Conservation (phyloP, 1,140 invertebrate species). For the Zaprionus lachaisei region DNA sequence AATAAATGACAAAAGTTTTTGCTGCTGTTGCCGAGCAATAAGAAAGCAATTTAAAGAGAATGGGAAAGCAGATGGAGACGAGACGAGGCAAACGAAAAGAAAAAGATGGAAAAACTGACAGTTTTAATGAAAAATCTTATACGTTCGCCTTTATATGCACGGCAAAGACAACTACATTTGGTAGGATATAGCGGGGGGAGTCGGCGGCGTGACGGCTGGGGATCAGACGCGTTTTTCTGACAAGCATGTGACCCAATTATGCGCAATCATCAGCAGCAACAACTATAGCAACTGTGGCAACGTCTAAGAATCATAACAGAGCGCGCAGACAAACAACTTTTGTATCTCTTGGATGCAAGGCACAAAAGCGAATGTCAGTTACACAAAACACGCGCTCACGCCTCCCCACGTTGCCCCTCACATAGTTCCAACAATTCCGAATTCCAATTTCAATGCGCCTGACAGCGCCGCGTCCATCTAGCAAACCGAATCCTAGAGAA, state of each 20-base stretch:
- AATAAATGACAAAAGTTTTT: conserved; percentile 44
- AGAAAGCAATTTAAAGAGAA: conserved; percentile 68
- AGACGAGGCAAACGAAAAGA: conserved; percentile 2
- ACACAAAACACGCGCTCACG: conserved; percentile 65
- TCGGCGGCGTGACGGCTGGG: neutral
- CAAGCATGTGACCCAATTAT: conserved; percentile 81
- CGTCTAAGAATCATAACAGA: conserved; percentile 52
- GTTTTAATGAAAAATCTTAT: conserved; percentile 78
- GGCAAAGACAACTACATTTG: conserved; percentile 17
- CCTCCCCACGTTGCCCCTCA: neutral
- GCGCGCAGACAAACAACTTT: conserved; percentile 56
- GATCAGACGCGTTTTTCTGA: conserved; percentile 60
- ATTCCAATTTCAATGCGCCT: conserved; percentile 78
- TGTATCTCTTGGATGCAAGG: conserved; percentile 50
- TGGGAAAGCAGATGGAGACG: conserved; percentile 7
- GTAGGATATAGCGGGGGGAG: neutral
- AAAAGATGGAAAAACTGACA: conserved; percentile 60
- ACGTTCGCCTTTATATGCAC: conserved; percentile 19
- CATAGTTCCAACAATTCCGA: conserved; percentile 47
- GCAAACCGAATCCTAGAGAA: neutral
- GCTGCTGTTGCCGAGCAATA: conserved; percentile 51
- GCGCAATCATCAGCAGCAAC: conserved; percentile 59
- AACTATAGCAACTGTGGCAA: conserved; percentile 38
- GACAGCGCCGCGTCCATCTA: conserved; percentile 64
- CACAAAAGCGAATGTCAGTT: conserved; percentile 73